phyloP scores from a whole-genome alignment of 2,888 invertebrate genomes.

The Petrophora chlorosata region DNA sequence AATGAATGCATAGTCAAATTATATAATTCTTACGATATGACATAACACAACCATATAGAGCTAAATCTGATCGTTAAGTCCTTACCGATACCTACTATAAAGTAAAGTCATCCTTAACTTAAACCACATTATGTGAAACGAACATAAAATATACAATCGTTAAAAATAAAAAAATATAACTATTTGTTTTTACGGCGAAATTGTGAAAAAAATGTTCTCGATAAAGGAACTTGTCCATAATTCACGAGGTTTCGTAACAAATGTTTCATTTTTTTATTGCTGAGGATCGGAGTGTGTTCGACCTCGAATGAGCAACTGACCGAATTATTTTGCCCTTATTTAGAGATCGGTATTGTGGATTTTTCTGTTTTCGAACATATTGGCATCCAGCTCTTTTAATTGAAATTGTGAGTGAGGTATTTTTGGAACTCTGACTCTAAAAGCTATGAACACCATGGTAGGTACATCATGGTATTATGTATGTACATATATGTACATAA shows the following conservation, averaged over 20 bases:
- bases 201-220: slow-evolving; percentile 49
- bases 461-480: no score
- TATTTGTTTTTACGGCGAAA: slow-evolving; percentile 44
- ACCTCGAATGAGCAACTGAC: slow-evolving; percentile 44
- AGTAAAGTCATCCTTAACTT: no score
- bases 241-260: slow-evolving; percentile 54
- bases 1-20: no score
- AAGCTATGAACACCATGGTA: no score
- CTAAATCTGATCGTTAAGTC: no score
- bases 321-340: slow-evolving; percentile 63
- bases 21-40: no score
- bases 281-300: slow-evolving; percentile 31
- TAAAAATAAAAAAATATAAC: slow-evolving; percentile 52
- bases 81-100: no score
- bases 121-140: slow-evolving; percentile 54
- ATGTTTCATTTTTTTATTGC: slow-evolving; percentile 22
- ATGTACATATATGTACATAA: no score
- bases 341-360: slow-evolving; percentile 42
- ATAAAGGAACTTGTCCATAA: slow-evolving; percentile 59
- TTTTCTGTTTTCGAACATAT: no score
- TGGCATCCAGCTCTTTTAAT: no score
- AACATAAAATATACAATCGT: slow-evolving; percentile 53
- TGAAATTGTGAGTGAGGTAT: background rate
- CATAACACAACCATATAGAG: no score
- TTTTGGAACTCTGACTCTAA: no score